Conservation (phyloP, 2,113 vertebrate genomes). For the Phodopus roborovskii region DNA sequence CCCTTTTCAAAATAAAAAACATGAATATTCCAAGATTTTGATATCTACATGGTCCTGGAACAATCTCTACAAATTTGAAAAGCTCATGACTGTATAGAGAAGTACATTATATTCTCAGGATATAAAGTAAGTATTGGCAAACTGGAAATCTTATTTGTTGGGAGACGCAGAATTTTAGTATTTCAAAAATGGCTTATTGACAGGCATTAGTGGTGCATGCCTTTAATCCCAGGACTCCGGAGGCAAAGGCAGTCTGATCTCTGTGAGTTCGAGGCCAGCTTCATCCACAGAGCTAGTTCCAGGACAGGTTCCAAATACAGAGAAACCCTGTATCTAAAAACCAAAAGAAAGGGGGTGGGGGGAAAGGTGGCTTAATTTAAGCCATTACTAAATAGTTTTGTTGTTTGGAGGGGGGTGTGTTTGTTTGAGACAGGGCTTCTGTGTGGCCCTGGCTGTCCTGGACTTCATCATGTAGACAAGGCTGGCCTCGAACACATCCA, state of each 20-base stretch:
- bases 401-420: too few relatives aligned
- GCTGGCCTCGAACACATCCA: background rate
- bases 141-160: background rate
- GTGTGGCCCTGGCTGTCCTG: background rate
- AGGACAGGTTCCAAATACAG: too few relatives aligned
- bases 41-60: background rate
- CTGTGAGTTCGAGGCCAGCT: too few relatives aligned
- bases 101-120: background rate
- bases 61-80: background rate
- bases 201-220: too few relatives aligned
- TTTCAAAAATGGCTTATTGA: background rate
- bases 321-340: too few relatives aligned
- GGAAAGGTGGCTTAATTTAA: background rate
- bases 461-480: background rate
- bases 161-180: background rate
- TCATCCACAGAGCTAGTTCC: too few relatives aligned
- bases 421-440: background rate
- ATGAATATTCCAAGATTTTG: background rate
- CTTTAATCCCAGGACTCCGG: too few relatives aligned
- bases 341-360: too few relatives aligned
- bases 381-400: background rate
- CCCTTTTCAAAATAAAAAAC: background rate
- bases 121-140: background rate
- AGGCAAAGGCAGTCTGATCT: too few relatives aligned
- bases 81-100: background rate